Evolutionary conservation across 2,113 vertebrate species (phyloP).

Genomic region (Cinclus mexicanus): DNA sequence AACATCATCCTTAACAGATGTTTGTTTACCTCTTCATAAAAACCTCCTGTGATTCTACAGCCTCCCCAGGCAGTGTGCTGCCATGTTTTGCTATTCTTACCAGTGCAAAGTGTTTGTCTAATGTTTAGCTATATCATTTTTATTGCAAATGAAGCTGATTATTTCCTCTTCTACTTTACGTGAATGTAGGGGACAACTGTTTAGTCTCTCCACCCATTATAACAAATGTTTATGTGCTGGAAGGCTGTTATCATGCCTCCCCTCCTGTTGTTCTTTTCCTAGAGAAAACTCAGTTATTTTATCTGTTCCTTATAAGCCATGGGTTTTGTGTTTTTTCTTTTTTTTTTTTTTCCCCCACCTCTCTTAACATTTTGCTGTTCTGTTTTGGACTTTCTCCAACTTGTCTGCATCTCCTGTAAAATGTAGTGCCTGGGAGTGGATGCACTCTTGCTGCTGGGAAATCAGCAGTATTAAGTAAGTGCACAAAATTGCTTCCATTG

Average conservation of each 20-base stretch:
- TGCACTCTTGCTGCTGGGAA: constrained; percentile 24
- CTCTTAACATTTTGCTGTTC: constrained; percentile 35
- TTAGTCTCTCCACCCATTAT: constrained; percentile 29
- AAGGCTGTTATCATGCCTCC: constrained; percentile 31
- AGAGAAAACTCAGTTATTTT: constrained; percentile 36
- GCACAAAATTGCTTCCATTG: constrained; percentile 30
- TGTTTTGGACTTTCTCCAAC: constrained; percentile 16
- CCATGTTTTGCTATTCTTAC: constrained; percentile 27
- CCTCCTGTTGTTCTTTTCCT: constrained; percentile 49
- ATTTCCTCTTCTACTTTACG: constrained; percentile 47
- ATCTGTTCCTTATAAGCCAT: neutral
- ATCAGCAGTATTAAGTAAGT: neutral
- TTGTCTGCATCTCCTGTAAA: constrained; percentile 22
- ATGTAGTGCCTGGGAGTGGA: constrained; percentile 27
- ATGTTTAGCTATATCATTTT: constrained; percentile 61
- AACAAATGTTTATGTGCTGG: constrained; percentile 48
- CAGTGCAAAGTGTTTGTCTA: constrained; percentile 42
- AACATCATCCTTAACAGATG: constrained; percentile 53
- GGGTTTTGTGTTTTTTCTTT: too few relatives aligned
- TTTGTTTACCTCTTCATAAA: constrained; percentile 67
- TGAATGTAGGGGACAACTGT: constrained; percentile 27
- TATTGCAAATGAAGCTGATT: constrained; percentile 64
- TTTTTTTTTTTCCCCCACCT: neutral
- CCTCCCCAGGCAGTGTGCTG: constrained; percentile 28
- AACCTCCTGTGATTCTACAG: constrained; percentile 46